Evolutionary conservation across 2,888 invertebrate species (phyloP).

Genomic region (Epistrophella euchroma): DNA sequence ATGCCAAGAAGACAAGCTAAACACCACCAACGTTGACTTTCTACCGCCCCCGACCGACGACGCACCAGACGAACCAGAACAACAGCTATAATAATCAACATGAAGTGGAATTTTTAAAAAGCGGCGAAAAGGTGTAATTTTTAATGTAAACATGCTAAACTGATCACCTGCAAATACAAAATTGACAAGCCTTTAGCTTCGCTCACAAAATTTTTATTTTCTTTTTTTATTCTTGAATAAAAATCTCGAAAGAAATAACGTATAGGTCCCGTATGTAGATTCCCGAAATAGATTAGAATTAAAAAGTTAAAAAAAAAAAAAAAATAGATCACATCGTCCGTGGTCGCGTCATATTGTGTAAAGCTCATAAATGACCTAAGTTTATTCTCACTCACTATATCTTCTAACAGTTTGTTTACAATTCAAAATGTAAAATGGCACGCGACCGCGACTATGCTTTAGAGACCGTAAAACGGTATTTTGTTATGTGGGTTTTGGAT

Average conservation of each 20-base stretch:
- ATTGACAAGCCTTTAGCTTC: conserved; percentile 20
- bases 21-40: conserved; percentile 53
- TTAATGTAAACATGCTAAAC: conserved; percentile 39
- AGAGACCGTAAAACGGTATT: conserved; percentile 13
- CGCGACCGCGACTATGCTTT: conserved; percentile 69
- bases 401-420: conserved; percentile 41
- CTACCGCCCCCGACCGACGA: conserved; percentile 54
- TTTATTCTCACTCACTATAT: not conserved
- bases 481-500: conserved; percentile 25
- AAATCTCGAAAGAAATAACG: not conserved
- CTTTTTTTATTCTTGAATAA: not conserved
- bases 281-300: conserved; percentile 28
- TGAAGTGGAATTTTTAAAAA: conserved; percentile 26
- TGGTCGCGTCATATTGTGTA: not conserved
- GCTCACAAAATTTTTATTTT: conserved; percentile 16
- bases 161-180: conserved; percentile 46
- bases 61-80: not conserved
- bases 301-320: not conserved
- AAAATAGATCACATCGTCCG: not conserved
- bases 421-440: conserved; percentile 41
- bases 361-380: conserved; percentile 52
- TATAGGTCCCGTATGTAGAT: too few species aligned
- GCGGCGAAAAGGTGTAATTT: conserved; percentile 48
- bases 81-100: not conserved
- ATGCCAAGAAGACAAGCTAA: conserved; percentile 21